A percentile compares a stretch with the other conserved stretches of the same genome.
Evolutionary conservation across 2,797 vertebrate species (phyloP).

Genomic region (Artibeus jamaicensis): DNA sequence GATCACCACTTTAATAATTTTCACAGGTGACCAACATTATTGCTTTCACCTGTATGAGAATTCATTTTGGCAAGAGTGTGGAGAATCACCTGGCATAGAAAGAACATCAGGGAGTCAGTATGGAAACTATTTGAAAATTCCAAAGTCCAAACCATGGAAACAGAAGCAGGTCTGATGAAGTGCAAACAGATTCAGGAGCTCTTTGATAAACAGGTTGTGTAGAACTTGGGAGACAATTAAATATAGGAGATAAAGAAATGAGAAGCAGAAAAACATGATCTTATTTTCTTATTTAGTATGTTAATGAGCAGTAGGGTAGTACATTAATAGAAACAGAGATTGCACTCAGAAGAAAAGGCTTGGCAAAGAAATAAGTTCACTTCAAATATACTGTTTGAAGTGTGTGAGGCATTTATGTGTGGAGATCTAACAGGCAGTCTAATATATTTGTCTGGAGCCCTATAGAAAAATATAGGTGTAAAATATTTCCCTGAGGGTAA

Average conservation of each 20-base stretch:
- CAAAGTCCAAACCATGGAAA: not conserved
- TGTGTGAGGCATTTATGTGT: not conserved
- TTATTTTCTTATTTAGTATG: not conserved
- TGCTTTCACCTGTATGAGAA: not conserved
- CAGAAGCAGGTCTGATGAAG: not conserved
- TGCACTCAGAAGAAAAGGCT: not conserved
- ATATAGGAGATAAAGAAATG: not conserved
- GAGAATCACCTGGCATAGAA: not conserved
- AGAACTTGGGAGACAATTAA: not conserved
- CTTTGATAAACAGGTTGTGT: not conserved
- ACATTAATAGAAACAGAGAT: not conserved
- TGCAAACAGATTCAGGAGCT: not conserved
- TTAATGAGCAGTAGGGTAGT: not conserved
- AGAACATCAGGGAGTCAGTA: not conserved
- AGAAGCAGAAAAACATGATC: not conserved
- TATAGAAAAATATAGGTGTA: not conserved
- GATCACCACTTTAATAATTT: not conserved
- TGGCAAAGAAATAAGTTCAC: not conserved
- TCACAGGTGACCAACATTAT: not conserved
- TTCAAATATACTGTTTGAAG: not conserved
- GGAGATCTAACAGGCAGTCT: not conserved
- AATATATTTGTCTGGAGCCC: not conserved
- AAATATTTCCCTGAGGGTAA: not conserved
- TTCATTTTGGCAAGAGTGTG: not conserved
- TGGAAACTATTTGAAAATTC: not conserved